These are phyloP conservation scores for Drosophila cognata DNA, from an alignment of 2,888 invertebrate species.

Conservation along the genomic window DNA sequence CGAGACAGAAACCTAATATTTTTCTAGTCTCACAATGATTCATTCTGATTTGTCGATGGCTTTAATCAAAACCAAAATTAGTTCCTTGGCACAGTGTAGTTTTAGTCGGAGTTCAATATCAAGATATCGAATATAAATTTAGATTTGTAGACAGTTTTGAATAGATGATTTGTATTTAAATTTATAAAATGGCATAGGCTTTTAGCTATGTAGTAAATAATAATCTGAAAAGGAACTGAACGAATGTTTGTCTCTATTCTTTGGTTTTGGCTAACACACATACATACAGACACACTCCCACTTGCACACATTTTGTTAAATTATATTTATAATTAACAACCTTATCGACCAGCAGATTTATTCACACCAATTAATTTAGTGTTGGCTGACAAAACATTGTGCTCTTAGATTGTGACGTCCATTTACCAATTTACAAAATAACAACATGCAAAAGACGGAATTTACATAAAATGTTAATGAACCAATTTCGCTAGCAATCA, in stretches of 20 bases:
- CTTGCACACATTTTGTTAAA: neutral
- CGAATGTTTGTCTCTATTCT: neutral
- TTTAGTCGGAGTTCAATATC: neutral
- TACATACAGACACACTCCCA: neutral
- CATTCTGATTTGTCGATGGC: neutral
- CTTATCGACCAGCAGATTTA: conserved; percentile 38
- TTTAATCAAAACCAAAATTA: neutral
- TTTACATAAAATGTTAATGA: conserved; percentile 71
- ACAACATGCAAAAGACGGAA: conserved; percentile 20
- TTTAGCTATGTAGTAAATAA: neutral
- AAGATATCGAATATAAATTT: neutral
- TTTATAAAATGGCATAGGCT: neutral
- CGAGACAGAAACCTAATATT: neutral
- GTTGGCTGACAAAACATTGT: conserved; percentile 1
- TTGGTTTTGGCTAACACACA: neutral
- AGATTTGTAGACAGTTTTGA: neutral
- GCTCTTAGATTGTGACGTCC: conserved; percentile 31
- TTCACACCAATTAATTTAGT: conserved; percentile 24
- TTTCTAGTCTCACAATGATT: neutral
- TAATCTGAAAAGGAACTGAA: neutral
- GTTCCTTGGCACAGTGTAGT: neutral
- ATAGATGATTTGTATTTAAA: neutral
- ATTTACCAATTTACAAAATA: conserved; percentile 26
- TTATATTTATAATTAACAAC: conserved; percentile 52
- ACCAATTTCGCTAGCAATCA: conserved; percentile 56